Conservation (phyloP, 2,888 invertebrate species). For the Anticlea derivata region DNA sequence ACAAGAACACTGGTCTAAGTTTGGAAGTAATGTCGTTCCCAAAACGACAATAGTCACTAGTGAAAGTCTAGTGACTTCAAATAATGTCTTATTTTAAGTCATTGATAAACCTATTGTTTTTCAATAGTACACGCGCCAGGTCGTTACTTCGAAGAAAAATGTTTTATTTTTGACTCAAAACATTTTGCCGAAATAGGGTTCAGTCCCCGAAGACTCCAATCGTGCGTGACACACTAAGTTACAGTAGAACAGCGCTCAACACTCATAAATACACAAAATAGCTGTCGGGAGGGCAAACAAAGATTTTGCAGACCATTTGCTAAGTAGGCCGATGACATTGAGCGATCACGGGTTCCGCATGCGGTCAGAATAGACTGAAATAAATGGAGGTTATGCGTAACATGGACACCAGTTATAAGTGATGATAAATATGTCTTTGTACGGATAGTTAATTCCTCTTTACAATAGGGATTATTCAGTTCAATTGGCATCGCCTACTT, state of each 20-base stretch:
- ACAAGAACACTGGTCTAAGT: neutral
- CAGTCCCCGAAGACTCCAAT: slow-evolving; percentile 16
- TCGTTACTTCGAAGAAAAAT: slow-evolving; percentile 6
- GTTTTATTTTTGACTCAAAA: slow-evolving; percentile 1
- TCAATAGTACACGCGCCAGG: no score
- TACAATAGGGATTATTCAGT: neutral
- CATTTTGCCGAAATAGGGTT: slow-evolving; percentile 15
- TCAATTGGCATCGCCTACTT: slow-evolving; percentile 4
- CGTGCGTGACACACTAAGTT: slow-evolving; percentile 8
- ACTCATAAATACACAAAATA: slow-evolving; percentile 19
- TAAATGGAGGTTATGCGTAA: slow-evolving; percentile 20
- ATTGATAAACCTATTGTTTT: no score
- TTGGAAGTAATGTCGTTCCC: neutral
- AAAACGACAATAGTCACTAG: slow-evolving; percentile 7
- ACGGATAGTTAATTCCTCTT: neutral
- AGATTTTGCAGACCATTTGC: slow-evolving; percentile 24
- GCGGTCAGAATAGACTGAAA: slow-evolving; percentile 21
- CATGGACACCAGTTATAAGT: slow-evolving; percentile 17
- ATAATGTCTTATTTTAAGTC: no score
- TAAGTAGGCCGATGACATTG: slow-evolving; percentile 21
- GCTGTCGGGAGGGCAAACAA: slow-evolving; percentile 14
- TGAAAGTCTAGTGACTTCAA: no score
- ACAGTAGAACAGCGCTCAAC: slow-evolving; percentile 6
- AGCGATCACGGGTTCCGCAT: slow-evolving; percentile 16
- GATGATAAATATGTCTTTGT: slow-evolving; percentile 10